These are phyloP conservation scores for Gadus macrocephalus DNA, from an alignment of 2,113 vertebrate genomes.

Conservation along the genomic window DNA sequence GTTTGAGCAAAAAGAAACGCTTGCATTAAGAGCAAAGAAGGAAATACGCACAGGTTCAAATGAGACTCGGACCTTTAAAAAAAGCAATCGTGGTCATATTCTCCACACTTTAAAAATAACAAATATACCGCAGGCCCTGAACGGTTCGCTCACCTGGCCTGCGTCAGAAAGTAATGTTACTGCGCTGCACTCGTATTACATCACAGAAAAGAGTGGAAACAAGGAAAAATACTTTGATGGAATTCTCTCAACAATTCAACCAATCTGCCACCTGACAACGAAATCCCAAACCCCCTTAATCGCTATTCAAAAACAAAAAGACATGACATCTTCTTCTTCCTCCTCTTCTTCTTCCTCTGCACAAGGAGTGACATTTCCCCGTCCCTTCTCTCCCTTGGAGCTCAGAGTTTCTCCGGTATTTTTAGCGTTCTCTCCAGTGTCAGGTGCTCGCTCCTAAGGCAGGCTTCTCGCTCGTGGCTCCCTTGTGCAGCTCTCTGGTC, in stretches of 20 bases:
- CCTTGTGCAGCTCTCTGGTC: conserved; percentile 4
- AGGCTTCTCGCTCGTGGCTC: conserved; percentile 22
- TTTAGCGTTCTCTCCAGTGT: conserved; percentile 31
- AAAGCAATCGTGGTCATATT: too few relatives aligned
- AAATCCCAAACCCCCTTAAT: too few relatives aligned
- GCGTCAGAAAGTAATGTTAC: conserved; percentile 37
- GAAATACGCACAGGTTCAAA: too few relatives aligned
- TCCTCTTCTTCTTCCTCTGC: not conserved
- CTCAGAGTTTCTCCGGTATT: conserved; percentile 37
- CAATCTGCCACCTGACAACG: too few relatives aligned
- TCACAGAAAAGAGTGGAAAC: conserved; percentile 41
- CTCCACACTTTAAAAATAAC: too few relatives aligned
- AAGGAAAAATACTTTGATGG: conserved; percentile 46
- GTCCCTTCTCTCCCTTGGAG: conserved; percentile 22
- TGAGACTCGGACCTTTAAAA: too few relatives aligned
- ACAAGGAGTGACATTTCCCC: conserved; percentile 44
- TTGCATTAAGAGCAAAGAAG: too few relatives aligned
- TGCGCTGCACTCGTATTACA: conserved; percentile 19
- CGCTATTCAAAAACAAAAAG: conserved; percentile 27
- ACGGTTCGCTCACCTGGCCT: conserved; percentile 41
- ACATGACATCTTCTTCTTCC: conserved; percentile 46
- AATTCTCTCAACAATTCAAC: conserved; percentile 1
- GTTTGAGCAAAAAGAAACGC: too few relatives aligned
- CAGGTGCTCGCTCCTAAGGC: conserved; percentile 38
- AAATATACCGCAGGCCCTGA: conserved; percentile 40